Conservation (phyloP, 2,113 vertebrate species). For the Scortum barcoo region DNA sequence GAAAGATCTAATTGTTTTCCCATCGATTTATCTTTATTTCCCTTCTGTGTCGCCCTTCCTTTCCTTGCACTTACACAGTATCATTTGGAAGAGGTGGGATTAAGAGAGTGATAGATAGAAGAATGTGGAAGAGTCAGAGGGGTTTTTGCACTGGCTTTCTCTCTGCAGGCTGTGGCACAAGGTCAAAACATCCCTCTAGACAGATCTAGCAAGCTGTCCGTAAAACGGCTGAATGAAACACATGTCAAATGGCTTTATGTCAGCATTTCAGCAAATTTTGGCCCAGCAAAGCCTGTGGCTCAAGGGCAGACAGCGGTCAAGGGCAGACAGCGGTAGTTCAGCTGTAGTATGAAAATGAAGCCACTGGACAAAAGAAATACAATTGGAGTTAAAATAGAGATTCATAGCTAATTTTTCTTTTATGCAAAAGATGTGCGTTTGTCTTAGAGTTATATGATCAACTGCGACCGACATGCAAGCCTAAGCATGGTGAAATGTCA, state of each 20-base stretch:
- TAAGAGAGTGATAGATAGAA: not conserved
- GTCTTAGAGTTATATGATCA: not conserved
- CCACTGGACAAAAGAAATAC: too few species aligned
- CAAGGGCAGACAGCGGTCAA: not conserved
- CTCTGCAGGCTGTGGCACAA: constrained; percentile 25
- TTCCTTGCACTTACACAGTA: not conserved
- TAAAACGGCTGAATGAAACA: constrained; percentile 62
- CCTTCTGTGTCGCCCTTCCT: constrained; percentile 1
- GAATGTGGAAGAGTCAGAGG: not conserved
- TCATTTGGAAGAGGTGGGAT: constrained; percentile 7
- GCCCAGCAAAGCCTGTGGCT: constrained; percentile 8
- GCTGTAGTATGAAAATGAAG: not conserved
- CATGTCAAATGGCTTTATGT: constrained; percentile 55
- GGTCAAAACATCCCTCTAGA: constrained; percentile 46
- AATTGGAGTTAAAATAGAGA: not conserved
- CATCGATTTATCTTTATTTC: not conserved
- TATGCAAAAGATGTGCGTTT: not conserved
- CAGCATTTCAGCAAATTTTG: constrained; percentile 55
- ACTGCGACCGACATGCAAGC: too few species aligned
- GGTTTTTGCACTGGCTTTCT: constrained; percentile 2
- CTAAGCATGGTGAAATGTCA: too few species aligned
- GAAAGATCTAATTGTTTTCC: not conserved
- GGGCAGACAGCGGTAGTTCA: not conserved
- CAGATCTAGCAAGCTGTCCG: constrained; percentile 36
- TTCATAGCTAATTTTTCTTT: not conserved